phyloP scores from a whole-genome alignment of 1,140 invertebrate species.

The Zaprionus inermis region DNA sequence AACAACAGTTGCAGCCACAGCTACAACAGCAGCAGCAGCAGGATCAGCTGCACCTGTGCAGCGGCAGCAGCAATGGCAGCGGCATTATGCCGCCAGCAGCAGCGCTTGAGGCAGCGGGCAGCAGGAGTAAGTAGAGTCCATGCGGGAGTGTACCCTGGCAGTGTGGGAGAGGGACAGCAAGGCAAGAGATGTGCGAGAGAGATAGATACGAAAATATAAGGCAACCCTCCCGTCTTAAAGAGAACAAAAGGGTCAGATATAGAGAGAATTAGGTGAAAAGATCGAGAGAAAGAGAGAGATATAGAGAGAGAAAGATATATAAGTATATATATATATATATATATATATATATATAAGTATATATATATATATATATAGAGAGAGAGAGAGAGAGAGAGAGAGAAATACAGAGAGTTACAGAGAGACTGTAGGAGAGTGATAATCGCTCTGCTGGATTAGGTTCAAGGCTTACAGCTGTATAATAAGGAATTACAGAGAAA shows the following conservation, averaged over 20 bases:
- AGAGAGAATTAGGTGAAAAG: no score
- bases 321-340: background rate
- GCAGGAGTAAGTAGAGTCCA: slow-evolving; percentile 74
- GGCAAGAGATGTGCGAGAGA: background rate
- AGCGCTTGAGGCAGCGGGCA: slow-evolving; percentile 62
- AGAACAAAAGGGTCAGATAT: no score
- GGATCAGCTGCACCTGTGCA: slow-evolving; percentile 29
- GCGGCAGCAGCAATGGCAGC: slow-evolving; percentile 33
- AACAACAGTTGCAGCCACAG: slow-evolving; percentile 30
- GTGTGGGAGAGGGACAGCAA: background rate
- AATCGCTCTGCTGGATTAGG: no score
- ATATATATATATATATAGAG: no score
- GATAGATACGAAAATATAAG: no score
- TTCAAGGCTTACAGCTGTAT: no score
- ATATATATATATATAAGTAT: background rate
- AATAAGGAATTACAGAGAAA: no score
- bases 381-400: background rate
- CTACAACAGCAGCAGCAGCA: slow-evolving; percentile 24
- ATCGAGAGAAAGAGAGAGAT: no score
- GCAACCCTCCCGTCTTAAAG: no score
- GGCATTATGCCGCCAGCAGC: slow-evolving; percentile 27
- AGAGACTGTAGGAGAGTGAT: no score
- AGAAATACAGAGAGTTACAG: no score
- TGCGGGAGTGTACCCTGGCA: background rate
- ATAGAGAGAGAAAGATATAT: no score